phyloP scores from a whole-genome alignment of 2,113 vertebrate species.

The Chunga burmeisteri region DNA sequence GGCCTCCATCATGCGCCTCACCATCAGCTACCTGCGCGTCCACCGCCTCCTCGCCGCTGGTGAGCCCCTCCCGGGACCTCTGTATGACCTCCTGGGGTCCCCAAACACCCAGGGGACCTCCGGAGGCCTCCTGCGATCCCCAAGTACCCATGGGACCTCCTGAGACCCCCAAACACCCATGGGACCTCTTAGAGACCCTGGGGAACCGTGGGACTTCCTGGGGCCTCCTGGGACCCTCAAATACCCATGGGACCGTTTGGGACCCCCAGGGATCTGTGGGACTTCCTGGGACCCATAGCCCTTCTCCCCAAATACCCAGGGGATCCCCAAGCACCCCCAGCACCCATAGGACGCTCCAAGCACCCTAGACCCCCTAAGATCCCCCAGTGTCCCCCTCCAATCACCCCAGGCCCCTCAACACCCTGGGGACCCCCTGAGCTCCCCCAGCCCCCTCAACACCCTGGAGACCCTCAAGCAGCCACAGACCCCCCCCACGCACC shows the following conservation, averaged over 20 bases:
- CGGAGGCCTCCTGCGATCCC: background rate
- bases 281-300: background rate
- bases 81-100: too few relatives aligned
- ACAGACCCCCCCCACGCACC: background rate
- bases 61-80: slow-evolving; percentile 26
- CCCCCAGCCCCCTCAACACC: background rate
- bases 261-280: too few relatives aligned
- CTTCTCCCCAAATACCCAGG: too few relatives aligned
- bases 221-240: background rate
- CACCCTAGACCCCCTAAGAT: background rate
- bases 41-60: slow-evolving; percentile 75
- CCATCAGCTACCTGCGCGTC: slow-evolving; percentile 87
- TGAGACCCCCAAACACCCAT: background rate
- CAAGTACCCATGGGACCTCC: background rate
- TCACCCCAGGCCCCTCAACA: background rate
- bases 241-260: background rate
- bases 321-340: too few relatives aligned
- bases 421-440: background rate
- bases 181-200: background rate
- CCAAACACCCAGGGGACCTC: too few relatives aligned
- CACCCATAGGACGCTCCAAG: background rate
- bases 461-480: too few relatives aligned
- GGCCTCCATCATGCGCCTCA: slow-evolving; percentile 87
- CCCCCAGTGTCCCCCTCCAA: background rate
- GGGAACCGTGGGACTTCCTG: too few relatives aligned